A percentile compares a stretch with the other conserved stretches of the same genome.
Conservation (phyloP, 2,113 vertebrate genomes). For the Phaetusa simplex region DNA sequence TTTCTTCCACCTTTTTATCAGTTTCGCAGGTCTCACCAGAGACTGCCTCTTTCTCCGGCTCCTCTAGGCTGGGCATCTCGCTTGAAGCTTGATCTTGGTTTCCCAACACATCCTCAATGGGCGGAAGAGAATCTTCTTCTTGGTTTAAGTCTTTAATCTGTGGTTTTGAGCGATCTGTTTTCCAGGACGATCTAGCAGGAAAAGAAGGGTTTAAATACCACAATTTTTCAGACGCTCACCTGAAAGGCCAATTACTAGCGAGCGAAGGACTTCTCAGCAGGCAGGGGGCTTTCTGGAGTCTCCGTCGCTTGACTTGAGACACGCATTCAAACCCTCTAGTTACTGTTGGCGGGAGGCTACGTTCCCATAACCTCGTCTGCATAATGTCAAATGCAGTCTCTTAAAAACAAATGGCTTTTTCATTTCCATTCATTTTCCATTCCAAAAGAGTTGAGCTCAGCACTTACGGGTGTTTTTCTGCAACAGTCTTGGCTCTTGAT, state of each 20-base stretch:
- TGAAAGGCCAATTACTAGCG: background rate
- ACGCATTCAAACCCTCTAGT: background rate
- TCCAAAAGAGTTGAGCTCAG: background rate
- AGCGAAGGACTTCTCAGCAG: background rate
- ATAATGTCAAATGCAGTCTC: accelerated
- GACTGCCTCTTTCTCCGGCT: conserved; percentile 73
- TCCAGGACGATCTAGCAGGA: conserved; percentile 88
- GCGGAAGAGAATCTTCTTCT: conserved; percentile 75
- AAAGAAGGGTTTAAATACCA: background rate
- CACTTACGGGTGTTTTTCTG: background rate
- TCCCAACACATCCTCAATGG: conserved; percentile 78
- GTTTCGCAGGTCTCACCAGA: conserved; percentile 64
- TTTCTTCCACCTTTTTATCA: conserved; percentile 58
- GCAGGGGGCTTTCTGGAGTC: background rate
- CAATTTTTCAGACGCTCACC: background rate
- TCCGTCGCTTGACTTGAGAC: background rate
- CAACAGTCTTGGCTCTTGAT: background rate
- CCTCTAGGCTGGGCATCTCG: conserved; percentile 70
- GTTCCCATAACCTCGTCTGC: background rate
- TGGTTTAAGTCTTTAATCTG: conserved; percentile 71
- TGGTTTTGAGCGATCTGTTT: conserved; percentile 87
- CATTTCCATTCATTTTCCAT: background rate
- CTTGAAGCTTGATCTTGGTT: conserved; percentile 61
- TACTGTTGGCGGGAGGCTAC: accelerated
- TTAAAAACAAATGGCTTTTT: background rate